These are phyloP conservation scores for Panthera uncia DNA, from an alignment of 2,113 vertebrate species.

Conservation along the genomic window DNA sequence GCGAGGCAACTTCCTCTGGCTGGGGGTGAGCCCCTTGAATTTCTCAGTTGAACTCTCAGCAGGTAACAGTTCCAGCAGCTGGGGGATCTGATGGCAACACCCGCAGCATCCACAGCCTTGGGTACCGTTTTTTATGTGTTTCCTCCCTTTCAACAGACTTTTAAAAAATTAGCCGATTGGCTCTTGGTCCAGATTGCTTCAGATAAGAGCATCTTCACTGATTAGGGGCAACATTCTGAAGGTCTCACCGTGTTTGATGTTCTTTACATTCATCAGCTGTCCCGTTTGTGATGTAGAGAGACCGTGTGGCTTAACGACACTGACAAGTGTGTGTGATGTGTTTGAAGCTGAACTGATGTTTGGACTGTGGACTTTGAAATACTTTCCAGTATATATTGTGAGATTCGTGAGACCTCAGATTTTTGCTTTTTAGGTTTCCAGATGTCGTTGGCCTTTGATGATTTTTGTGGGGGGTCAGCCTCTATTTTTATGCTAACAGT, in stretches of 20 bases:
- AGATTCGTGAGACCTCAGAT: not conserved
- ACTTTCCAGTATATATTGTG: not conserved
- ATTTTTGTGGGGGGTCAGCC: not conserved
- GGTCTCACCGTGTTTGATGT: not conserved
- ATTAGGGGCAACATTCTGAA: not conserved
- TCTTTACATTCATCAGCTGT: not conserved
- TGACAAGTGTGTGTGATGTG: not conserved
- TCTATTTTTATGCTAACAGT: not conserved
- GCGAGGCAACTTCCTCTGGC: not conserved
- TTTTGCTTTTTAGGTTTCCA: conserved; percentile 36
- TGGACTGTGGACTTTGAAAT: not conserved
- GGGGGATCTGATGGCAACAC: not conserved
- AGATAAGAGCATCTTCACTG: not conserved
- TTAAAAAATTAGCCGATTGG: not conserved
- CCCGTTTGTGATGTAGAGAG: not conserved
- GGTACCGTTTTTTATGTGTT: not conserved
- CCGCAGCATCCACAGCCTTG: fast-evolving
- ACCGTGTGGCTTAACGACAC: not conserved
- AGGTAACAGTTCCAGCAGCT: not conserved
- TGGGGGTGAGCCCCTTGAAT: not conserved
- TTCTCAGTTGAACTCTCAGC: not conserved
- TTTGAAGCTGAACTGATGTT: not conserved
- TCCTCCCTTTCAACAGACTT: not conserved
- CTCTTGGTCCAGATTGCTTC: not conserved
- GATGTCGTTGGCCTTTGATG: not conserved